Percentiles rank a stretch among this genome's conserved stretches.
These are phyloP conservation scores for Athalia circularis DNA, from an alignment of 2,888 invertebrate genomes.

Conservation along the genomic window DNA sequence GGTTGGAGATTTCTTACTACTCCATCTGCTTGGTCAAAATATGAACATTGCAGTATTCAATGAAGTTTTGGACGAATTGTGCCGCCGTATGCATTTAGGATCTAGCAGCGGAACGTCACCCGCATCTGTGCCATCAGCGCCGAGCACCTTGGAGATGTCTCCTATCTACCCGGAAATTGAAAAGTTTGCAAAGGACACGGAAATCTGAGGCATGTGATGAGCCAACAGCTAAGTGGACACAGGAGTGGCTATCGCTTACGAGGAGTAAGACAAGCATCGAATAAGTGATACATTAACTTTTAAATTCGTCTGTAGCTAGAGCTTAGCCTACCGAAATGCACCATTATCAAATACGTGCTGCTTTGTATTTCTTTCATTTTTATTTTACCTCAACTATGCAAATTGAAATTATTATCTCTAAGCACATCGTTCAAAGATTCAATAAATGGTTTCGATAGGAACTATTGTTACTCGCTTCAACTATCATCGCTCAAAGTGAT, in stretches of 20 bases:
- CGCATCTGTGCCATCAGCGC: slow-evolving; percentile 83
- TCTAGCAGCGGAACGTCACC: slow-evolving; percentile 79
- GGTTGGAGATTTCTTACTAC: slow-evolving; percentile 91
- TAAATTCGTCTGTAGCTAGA: neutral
- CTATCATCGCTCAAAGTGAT: slow-evolving; percentile 20
- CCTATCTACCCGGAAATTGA: slow-evolving; percentile 89
- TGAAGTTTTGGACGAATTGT: slow-evolving; percentile 87
- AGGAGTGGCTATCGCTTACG: slow-evolving; percentile 9
- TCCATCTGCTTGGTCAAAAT: slow-evolving; percentile 91
- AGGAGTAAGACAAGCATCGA: slow-evolving; percentile 24
- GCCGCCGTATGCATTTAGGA: slow-evolving; percentile 81
- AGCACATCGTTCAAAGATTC: neutral
- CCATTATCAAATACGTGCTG: no score
- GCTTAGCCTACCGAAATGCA: neutral
- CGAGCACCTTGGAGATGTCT: slow-evolving; percentile 90
- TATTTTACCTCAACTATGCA: neutral
- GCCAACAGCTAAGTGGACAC: neutral
- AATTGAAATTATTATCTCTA: neutral
- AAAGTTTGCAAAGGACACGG: slow-evolving; percentile 88
- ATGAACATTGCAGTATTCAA: slow-evolving; percentile 88
- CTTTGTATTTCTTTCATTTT: neutral
- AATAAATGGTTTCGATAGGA: neutral
- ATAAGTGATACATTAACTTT: neutral
- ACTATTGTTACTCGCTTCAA: slow-evolving; percentile 13
- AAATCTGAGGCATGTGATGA: slow-evolving; percentile 78